Percentiles rank a stretch among this genome's conserved stretches.
phyloP scores from a whole-genome alignment of 2,113 vertebrate genomes.

The Pseudorhombus dupliciocellatus region DNA sequence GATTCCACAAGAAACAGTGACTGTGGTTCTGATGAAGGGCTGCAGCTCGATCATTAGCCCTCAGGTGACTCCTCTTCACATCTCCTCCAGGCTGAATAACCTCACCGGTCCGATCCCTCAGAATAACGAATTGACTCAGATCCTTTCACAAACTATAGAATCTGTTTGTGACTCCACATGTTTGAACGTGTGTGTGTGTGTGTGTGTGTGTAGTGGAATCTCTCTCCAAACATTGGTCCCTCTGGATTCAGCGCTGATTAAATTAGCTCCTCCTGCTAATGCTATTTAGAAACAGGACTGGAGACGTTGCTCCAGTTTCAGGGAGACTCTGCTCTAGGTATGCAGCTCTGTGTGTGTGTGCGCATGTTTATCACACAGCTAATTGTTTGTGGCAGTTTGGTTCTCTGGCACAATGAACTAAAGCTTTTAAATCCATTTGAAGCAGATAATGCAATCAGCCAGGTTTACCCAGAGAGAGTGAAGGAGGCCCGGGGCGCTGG shows the following conservation, averaged over 20 bases:
- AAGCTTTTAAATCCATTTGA: constrained; percentile 69
- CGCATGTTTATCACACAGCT: constrained; percentile 55
- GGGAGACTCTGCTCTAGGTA: constrained; percentile 1
- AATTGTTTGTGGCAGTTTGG: constrained; percentile 70
- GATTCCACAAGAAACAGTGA: constrained; percentile 31
- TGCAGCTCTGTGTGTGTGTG: neutral
- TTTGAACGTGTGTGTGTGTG: constrained; percentile 12
- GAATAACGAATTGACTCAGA: too few relatives aligned
- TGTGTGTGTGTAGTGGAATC: constrained; percentile 35
- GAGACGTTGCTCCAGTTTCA: constrained; percentile 56
- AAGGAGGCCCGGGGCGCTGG: constrained; percentile 35
- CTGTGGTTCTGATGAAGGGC: neutral
- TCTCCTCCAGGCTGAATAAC: too few relatives aligned
- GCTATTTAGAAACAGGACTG: constrained; percentile 51
- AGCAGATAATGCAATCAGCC: constrained; percentile 64
- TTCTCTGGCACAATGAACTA: constrained; percentile 65
- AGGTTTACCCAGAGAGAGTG: constrained; percentile 38
- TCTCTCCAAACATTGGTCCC: constrained; percentile 23
- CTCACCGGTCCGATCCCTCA: too few relatives aligned
- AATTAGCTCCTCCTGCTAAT: constrained; percentile 55
- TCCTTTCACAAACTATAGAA: neutral
- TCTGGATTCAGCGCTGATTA: constrained; percentile 44
- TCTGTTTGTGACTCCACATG: neutral
- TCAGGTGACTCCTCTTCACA: too few relatives aligned
- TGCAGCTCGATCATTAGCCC: neutral